phyloP scores from a whole-genome alignment of 2,797 vertebrate species.

The Lepilemur septentrionalis region DNA sequence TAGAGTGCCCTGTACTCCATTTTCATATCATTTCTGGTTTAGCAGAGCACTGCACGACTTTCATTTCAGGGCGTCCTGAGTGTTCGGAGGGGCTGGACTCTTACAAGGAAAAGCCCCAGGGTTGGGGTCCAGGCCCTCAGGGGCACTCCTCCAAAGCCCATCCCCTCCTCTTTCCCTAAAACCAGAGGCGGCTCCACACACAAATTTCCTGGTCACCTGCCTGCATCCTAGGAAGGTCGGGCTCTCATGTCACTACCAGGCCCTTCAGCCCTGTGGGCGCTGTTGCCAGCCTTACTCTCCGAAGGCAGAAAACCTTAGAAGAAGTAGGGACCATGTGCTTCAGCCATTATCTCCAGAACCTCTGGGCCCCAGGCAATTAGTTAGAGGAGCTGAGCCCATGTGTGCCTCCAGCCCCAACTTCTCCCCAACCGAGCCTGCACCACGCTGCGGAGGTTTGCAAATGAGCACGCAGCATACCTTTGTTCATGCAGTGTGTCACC shows the following conservation, averaged over 20 bases:
- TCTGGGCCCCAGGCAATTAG: constrained; percentile 52
- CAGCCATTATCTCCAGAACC: constrained; percentile 35
- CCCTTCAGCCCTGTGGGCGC: not conserved
- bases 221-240: not conserved
- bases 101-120: constrained; percentile 3
- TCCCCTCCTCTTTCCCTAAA: not conserved
- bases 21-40: not conserved
- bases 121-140: not conserved
- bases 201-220: not conserved
- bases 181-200: not conserved
- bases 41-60: not conserved
- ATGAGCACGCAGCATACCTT: constrained; percentile 64
- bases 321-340: constrained; percentile 37
- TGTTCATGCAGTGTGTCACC: constrained; percentile 55
- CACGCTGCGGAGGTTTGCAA: constrained; percentile 21
- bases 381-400: not conserved
- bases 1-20: not conserved
- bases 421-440: not conserved
- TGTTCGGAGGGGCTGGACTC: not conserved
- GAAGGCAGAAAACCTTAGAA: constrained; percentile 14
- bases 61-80: not conserved
- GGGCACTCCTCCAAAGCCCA: not conserved
- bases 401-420: constrained; percentile 30
- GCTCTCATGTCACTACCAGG: not conserved
- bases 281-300: not conserved